Conservation (phyloP, 1,140 invertebrate genomes). For the Plutomurus gul region DNA sequence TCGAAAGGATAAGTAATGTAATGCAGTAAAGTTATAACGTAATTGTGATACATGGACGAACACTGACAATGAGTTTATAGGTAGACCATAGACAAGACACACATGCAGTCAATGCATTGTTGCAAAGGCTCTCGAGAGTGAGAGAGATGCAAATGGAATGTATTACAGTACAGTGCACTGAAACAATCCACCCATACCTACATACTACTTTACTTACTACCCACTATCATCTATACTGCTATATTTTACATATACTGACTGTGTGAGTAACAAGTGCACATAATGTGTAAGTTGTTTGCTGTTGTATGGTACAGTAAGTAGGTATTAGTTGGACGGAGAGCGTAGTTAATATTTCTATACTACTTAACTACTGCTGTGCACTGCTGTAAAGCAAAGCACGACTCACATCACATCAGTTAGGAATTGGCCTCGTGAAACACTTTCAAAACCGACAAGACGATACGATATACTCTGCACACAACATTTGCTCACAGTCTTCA, state of each 20-base stretch:
- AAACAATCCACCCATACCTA: no score
- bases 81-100: not conserved
- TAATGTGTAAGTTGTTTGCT: no score
- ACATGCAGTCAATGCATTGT: no score
- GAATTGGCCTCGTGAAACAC: conserved; percentile 42
- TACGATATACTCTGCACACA: not conserved
- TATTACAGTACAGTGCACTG: no score
- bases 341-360: no score
- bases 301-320: not conserved
- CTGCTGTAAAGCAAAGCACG: conserved; percentile 10
- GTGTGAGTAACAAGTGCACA: no score
- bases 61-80: not conserved
- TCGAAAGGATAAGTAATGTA: conserved; percentile 15
- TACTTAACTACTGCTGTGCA: no score
- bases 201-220: no score
- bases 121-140: no score
- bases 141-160: no score
- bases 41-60: not conserved
- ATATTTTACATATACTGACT: no score
- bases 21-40: not conserved
- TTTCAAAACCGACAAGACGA: conserved; percentile 34
- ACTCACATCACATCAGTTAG: conserved; percentile 18
- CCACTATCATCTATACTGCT: no score
- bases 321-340: not conserved
- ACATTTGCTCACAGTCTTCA: not conserved